phyloP scores from a whole-genome alignment of 2,888 invertebrate genomes.

The Galerucella calmariensis region DNA sequence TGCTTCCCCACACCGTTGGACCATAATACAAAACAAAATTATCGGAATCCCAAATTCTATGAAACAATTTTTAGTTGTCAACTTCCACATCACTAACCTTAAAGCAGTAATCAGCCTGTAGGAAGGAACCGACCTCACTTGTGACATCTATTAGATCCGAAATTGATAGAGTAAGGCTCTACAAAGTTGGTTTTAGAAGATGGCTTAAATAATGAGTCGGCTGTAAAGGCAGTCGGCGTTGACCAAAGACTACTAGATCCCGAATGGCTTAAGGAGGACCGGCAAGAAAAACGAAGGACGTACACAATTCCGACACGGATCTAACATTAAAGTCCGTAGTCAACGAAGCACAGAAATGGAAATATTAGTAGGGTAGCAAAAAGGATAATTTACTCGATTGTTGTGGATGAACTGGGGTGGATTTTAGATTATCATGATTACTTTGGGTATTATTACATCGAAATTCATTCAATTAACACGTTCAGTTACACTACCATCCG shows the following conservation, averaged over 20 bases:
- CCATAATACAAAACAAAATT: too few relatives aligned
- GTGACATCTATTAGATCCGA: slow-evolving; percentile 38
- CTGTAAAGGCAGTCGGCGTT: slow-evolving; percentile 41
- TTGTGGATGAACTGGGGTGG: too few relatives aligned
- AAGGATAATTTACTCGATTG: background rate
- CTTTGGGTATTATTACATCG: too few relatives aligned
- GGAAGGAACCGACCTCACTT: slow-evolving; percentile 14
- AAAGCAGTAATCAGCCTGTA: background rate
- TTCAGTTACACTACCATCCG: too few relatives aligned
- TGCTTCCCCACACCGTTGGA: too few relatives aligned
- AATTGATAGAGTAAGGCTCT: slow-evolving; percentile 40
- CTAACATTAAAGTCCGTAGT: slow-evolving; percentile 56
- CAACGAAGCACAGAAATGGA: slow-evolving; percentile 44
- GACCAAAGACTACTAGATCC: slow-evolving; percentile 47
- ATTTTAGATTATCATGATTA: too few relatives aligned
- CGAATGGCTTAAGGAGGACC: slow-evolving; percentile 47
- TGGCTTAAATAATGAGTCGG: slow-evolving; percentile 49
- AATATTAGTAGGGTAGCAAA: slow-evolving; percentile 4
- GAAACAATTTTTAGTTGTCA: too few relatives aligned
- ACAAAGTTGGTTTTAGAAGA: slow-evolving; percentile 37
- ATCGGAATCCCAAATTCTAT: too few relatives aligned
- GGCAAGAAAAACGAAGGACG: slow-evolving; percentile 54
- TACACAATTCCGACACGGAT: slow-evolving; percentile 57
- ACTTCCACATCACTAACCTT: background rate
- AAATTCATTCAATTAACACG: too few relatives aligned